Conservation (phyloP, 2,797 vertebrate species). For the Pangasius larnaudii region DNA sequence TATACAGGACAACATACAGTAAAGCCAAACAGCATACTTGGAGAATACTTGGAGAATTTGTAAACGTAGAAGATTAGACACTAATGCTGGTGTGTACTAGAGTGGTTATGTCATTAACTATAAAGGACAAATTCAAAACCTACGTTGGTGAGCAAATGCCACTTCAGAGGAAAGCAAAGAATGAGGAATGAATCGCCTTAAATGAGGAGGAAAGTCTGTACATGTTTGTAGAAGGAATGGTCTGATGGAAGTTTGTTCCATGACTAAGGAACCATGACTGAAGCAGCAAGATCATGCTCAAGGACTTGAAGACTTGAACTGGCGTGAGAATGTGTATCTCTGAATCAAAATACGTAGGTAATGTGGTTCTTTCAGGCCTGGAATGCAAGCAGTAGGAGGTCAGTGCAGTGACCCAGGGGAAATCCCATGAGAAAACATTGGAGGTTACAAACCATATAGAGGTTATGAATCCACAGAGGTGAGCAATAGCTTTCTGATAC, state of each 20-base stretch:
- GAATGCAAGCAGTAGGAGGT: neutral
- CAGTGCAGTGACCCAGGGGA: neutral
- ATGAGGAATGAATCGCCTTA: no score
- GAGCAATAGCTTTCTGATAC: neutral
- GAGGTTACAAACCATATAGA: neutral
- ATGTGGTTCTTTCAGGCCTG: neutral
- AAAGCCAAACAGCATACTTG: neutral
- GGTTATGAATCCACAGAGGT: neutral
- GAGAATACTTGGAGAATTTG: neutral
- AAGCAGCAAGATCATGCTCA: neutral
- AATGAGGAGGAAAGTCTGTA: neutral
- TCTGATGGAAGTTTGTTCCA: neutral
- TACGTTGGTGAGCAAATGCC: neutral
- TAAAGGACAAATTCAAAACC: neutral
- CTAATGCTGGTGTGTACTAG: neutral
- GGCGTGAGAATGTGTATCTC: neutral
- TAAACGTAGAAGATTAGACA: neutral
- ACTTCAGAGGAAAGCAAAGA: neutral
- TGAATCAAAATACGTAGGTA: neutral
- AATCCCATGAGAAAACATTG: neutral
- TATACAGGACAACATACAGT: neutral
- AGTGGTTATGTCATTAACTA: neutral
- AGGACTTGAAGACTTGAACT: neutral
- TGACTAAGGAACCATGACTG: neutral
- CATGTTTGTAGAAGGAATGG: neutral